Conservation (phyloP, 2,113 vertebrate species). For the Mustela nigripes region DNA sequence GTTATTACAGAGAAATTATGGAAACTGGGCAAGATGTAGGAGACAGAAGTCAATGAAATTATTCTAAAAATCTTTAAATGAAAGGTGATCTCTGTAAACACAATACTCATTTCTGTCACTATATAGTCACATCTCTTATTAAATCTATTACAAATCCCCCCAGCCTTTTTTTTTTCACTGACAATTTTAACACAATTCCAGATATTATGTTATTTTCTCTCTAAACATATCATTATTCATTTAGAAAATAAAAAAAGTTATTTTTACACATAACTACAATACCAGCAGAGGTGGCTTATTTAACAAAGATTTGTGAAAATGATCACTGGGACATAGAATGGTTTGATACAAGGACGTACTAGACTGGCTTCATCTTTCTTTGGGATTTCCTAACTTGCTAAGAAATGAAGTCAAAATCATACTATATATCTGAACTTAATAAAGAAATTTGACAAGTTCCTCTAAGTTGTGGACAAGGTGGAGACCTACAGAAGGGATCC, state of each 20-base stretch:
- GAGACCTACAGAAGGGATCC: not conserved
- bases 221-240: not conserved
- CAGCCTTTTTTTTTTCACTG: not conserved
- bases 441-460: not conserved
- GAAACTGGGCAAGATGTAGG: not conserved
- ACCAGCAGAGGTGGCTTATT: not conserved
- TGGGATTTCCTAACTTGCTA: not conserved
- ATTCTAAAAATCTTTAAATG: not conserved
- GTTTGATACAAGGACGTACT: not conserved
- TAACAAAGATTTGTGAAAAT: not conserved
- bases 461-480: not conserved
- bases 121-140: not conserved
- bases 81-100: constrained; percentile 1
- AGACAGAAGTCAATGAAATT: not conserved
- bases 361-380: not conserved
- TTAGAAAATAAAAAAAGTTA: not conserved
- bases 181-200: constrained; percentile 14
- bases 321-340: not conserved
- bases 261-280: not conserved
- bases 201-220: not conserved
- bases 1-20: constrained; percentile 16
- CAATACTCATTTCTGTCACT: not conserved
- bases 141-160: not conserved
- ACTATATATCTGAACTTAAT: not conserved
- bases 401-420: not conserved